A percentile compares a stretch with the other conserved stretches of the same genome.
These are phyloP conservation scores for Bovichtus diacanthus DNA, from an alignment of 2,797 vertebrate genomes.

Conservation along the genomic window DNA sequence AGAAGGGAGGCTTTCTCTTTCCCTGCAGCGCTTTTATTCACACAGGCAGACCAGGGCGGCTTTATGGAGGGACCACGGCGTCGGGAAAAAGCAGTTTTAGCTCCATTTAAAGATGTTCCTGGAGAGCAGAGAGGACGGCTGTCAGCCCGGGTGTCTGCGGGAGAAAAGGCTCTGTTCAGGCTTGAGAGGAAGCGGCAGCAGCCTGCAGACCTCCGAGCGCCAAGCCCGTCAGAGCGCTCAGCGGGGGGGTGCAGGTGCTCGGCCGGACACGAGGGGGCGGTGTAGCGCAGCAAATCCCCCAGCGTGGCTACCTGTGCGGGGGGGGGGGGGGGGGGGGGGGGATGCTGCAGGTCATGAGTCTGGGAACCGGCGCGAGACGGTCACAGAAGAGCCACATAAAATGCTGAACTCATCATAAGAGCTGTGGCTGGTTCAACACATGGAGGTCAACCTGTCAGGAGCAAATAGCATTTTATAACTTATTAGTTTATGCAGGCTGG, in stretches of 20 bases:
- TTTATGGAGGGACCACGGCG: constrained; percentile 7
- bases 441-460: no score
- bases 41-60: constrained; percentile 6
- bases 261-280: constrained; percentile 60
- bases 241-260: constrained; percentile 56
- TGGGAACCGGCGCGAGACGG: background rate
- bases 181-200: constrained; percentile 42
- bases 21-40: constrained; percentile 40
- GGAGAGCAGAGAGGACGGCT: constrained; percentile 30
- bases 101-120: constrained; percentile 52
- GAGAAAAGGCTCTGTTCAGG: constrained; percentile 24
- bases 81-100: constrained; percentile 12
- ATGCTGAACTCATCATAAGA: background rate
- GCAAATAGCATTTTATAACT: no score
- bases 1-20: constrained; percentile 21
- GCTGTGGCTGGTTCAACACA: background rate
- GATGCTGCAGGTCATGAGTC: background rate
- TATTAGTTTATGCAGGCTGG: no score
- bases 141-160: constrained; percentile 31
- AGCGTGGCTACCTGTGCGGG: background rate
- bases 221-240: constrained; percentile 64
- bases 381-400: background rate
- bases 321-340: no score
- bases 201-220: constrained; percentile 63
- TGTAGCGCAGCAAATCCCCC: constrained; percentile 36